Evolutionary conservation across 2,797 vertebrate species (phyloP).

Genomic region (Galaxias olidus): DNA sequence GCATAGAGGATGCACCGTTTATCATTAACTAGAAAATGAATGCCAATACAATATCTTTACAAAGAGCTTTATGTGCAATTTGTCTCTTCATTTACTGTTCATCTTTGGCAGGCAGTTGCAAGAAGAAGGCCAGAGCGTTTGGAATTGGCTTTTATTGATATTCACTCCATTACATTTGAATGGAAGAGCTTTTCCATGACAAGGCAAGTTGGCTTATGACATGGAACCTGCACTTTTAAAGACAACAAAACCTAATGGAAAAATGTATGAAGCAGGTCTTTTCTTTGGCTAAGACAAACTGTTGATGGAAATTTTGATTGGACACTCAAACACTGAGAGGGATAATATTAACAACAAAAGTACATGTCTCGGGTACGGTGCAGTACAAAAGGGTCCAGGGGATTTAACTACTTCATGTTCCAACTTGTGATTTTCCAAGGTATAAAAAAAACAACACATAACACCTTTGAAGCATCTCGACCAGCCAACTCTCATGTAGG

Average conservation of each 20-base stretch:
- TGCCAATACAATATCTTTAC: too few species aligned
- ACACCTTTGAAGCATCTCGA: slow-evolving; percentile 40
- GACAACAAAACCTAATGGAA: slow-evolving; percentile 57
- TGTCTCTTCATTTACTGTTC: neutral
- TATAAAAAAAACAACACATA: slow-evolving; percentile 38
- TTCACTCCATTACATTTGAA: slow-evolving; percentile 9
- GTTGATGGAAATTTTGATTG: slow-evolving; percentile 63
- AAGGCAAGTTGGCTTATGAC: slow-evolving; percentile 32
- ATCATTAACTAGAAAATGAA: too few species aligned
- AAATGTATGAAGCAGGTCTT: slow-evolving; percentile 47
- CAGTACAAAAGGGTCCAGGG: slow-evolving; percentile 46
- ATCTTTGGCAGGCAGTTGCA: neutral
- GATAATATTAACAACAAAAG: slow-evolving; percentile 49
- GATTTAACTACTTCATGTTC: slow-evolving; percentile 67
- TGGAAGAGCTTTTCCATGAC: slow-evolving; percentile 53
- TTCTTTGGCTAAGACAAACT: slow-evolving; percentile 30
- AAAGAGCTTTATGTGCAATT: neutral
- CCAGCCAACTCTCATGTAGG: slow-evolving; percentile 24
- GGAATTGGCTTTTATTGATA: neutral
- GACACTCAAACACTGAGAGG: slow-evolving; percentile 36
- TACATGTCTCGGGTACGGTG: slow-evolving; percentile 53
- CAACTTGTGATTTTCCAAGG: slow-evolving; percentile 49
- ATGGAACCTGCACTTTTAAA: slow-evolving; percentile 43
- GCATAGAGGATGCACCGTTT: too few species aligned
- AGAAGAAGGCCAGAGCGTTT: slow-evolving; percentile 1